These are phyloP conservation scores for Schizopygopsis pylzovi DNA, from an alignment of 2,797 vertebrate species.

Conservation along the genomic window DNA sequence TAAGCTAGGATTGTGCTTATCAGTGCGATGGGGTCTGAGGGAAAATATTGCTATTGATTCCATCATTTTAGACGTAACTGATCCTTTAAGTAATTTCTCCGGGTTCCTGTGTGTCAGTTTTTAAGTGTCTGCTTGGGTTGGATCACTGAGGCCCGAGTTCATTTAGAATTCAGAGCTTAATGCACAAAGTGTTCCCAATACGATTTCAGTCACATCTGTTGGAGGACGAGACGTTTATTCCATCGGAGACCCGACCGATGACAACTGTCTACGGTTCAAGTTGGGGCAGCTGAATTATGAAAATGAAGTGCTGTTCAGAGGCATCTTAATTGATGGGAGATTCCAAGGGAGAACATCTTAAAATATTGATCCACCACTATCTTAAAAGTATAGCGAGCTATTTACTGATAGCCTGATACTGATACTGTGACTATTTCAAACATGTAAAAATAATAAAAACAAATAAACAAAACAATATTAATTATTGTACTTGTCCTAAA, in stretches of 20 bases:
- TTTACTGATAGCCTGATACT: neutral
- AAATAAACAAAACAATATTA: neutral
- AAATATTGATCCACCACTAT: slow-evolving; percentile 72
- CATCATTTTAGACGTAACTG: slow-evolving; percentile 91
- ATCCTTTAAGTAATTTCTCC: slow-evolving; percentile 92
- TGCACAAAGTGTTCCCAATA: slow-evolving; percentile 80
- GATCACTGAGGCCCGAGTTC: slow-evolving; percentile 76
- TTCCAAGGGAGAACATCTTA: slow-evolving; percentile 68
- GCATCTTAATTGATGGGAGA: slow-evolving; percentile 79
- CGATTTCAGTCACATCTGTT: slow-evolving; percentile 83
- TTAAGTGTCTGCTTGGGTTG: slow-evolving; percentile 80
- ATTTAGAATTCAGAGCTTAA: slow-evolving; percentile 84
- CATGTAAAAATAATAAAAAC: neutral
- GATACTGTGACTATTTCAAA: neutral
- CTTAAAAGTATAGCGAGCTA: slow-evolving; percentile 43
- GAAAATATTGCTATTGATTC: slow-evolving; percentile 99
- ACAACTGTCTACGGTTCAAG: slow-evolving; percentile 71
- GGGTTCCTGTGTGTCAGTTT: slow-evolving; percentile 82
- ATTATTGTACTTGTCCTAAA: neutral
- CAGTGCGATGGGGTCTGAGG: slow-evolving; percentile 82
- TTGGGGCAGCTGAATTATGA: slow-evolving; percentile 77
- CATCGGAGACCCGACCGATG: slow-evolving; percentile 70
- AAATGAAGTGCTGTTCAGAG: slow-evolving; percentile 85
- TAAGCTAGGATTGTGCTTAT: slow-evolving; percentile 90
- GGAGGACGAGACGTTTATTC: slow-evolving; percentile 79